phyloP scores from a whole-genome alignment of 2,797 vertebrate species.

The Scyliorhinus canicula region DNA sequence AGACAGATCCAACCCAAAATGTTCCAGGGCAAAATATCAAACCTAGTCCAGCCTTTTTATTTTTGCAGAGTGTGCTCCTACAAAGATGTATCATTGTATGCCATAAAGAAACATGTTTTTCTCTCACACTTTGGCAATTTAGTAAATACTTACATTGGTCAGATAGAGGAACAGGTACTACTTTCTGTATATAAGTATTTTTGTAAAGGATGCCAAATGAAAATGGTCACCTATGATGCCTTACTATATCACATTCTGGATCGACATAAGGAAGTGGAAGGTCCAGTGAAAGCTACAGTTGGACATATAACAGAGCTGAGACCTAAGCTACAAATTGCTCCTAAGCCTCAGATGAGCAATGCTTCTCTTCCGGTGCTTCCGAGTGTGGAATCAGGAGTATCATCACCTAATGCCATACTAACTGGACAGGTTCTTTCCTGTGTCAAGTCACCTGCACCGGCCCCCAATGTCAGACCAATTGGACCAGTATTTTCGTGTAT shows the following conservation, averaged over 20 bases:
- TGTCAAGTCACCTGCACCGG: too few species aligned
- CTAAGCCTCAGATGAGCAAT: conserved; percentile 53
- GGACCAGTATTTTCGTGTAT: not conserved
- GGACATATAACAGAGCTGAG: conserved; percentile 22
- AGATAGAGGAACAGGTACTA: conserved; percentile 48
- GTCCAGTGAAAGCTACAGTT: conserved; percentile 75
- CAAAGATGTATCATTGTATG: conserved; percentile 42
- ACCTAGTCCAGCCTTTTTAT: conserved; percentile 28
- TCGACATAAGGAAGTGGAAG: conserved; percentile 73
- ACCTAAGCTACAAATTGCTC: conserved; percentile 56
- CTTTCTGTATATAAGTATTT: conserved; percentile 57
- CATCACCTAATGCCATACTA: not conserved
- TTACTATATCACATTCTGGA: conserved; percentile 88
- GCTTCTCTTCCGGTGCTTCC: conserved; percentile 40
- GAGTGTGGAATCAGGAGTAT: not conserved
- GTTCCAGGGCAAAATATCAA: conserved; percentile 22
- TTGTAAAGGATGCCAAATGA: conserved; percentile 81
- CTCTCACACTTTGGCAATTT: conserved; percentile 75
- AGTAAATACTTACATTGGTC: conserved; percentile 74
- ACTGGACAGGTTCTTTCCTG: not conserved
- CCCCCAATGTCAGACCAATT: not conserved
- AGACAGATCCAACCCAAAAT: not conserved
- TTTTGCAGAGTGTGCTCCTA: conserved; percentile 26
- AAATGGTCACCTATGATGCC: conserved; percentile 75
- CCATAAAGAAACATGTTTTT: conserved; percentile 89